These are phyloP conservation scores for Chaenocephalus aceratus DNA, from an alignment of 2,113 vertebrate species.

Conservation along the genomic window DNA sequence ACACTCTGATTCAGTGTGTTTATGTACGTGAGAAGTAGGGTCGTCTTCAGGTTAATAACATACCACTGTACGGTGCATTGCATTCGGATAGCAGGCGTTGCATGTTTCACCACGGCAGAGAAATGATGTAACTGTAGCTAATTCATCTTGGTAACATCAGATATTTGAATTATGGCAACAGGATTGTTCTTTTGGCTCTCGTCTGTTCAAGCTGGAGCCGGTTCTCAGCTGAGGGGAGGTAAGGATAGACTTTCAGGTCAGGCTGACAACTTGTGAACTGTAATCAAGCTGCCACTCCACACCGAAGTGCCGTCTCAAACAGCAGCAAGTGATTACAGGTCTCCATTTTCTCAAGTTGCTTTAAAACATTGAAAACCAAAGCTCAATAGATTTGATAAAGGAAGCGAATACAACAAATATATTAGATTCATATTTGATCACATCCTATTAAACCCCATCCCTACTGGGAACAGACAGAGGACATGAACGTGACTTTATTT, in stretches of 20 bases:
- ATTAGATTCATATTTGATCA: background rate
- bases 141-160: background rate
- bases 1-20: background rate
- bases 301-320: constrained; percentile 16
- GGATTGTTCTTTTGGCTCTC: background rate
- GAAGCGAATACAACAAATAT: constrained; percentile 8
- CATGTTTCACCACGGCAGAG: background rate
- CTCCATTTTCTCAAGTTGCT: background rate
- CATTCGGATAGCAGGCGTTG: background rate
- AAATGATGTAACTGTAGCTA: background rate
- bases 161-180: background rate
- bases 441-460: background rate
- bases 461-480: background rate
- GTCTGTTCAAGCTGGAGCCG: background rate
- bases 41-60: background rate
- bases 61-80: background rate
- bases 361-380: constrained; percentile 12
- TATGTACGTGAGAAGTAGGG: background rate
- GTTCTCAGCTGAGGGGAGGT: background rate
- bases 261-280: background rate
- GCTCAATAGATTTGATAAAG: constrained; percentile 20
- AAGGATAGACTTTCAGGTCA: background rate
- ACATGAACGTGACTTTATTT: background rate
- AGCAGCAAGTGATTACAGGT: constrained; percentile 13
- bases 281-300: constrained; percentile 15